phyloP scores from a whole-genome alignment of 1,140 invertebrate species.

The Pentalonia nigronervosa region DNA sequence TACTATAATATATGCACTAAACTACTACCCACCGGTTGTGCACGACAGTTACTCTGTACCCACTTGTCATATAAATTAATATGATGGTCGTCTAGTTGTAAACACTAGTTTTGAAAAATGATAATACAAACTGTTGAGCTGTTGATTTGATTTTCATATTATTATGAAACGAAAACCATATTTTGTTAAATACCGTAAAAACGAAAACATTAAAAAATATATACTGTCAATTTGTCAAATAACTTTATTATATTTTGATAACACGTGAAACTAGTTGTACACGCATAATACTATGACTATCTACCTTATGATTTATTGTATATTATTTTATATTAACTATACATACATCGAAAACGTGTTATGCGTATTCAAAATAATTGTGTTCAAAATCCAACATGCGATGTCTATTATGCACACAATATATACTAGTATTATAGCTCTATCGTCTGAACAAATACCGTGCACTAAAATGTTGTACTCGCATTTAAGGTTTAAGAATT shows the following conservation, averaged over 20 bases:
- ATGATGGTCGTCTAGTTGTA: not conserved
- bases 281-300: not conserved
- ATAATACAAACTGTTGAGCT: not conserved
- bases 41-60: not conserved
- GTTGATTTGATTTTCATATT: conserved; percentile 13
- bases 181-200: not conserved
- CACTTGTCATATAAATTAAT: not conserved
- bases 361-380: not conserved
- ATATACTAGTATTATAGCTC: not conserved
- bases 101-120: not conserved
- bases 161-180: not conserved
- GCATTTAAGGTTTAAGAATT: not conserved
- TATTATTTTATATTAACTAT: too few species aligned
- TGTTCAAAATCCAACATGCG: too few species aligned
- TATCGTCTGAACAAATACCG: not conserved
- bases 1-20: not conserved
- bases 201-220: not conserved
- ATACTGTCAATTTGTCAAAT: not conserved
- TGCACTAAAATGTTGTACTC: not conserved
- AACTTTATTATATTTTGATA: not conserved
- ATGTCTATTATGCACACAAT: not conserved
- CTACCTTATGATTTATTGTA: not conserved
- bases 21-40: not conserved
- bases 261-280: not conserved
- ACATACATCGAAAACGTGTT: not conserved